Base-by-base conservation (phyloP, 1,140 invertebrate species). In the Camponotus pennsylvanicus region DNA sequence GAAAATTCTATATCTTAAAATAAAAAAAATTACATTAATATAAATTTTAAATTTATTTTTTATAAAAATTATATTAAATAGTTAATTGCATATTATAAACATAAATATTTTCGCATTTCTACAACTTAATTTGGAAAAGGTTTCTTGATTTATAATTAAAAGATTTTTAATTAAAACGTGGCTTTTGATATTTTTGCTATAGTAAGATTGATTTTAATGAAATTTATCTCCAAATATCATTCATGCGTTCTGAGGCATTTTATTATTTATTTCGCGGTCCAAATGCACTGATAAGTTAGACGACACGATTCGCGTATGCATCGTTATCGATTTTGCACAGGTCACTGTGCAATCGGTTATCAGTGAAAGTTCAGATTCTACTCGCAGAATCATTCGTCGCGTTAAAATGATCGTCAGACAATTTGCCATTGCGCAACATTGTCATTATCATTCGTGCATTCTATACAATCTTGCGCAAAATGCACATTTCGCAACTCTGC, bases 291-390 rank as follows among this genome's bases (percentile, higher is more conserved):
- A 82, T 45, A 73, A 82, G 55, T 80, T 18, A 21, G 15, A 9
- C 59, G n/a, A 34, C 42, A 57, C 21, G 37, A 61, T 61, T 27
- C 9, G 52, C 32, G 45, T n/a, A 18, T 52, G 61, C 57, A 34
- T 78, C 34, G 37, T 13, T 82, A 71, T 71, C 37, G 55, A 82
- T 82, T 71, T 45, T 34, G 61, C 37, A 18, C 13, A 34, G 6
- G 34, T 40, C 55, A 40, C 21, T 15, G 37, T 32, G 37, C 78
- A 40, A 69, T 9, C 34, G 8, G 21, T 5, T 27, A 37, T 11
- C 55, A 21, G 32, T 40, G 42, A 79, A 69, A 79, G 77, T 42
- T 40, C 34, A 32, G 45, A 34, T 59, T 59, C 59, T 32, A 45
- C 45, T 73, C 15, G 21, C 18, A 82, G 32, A 42, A 83, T 63